These are phyloP conservation scores for Rutpela maculata DNA, from an alignment of 2,888 invertebrate species.

Conservation along the genomic window DNA sequence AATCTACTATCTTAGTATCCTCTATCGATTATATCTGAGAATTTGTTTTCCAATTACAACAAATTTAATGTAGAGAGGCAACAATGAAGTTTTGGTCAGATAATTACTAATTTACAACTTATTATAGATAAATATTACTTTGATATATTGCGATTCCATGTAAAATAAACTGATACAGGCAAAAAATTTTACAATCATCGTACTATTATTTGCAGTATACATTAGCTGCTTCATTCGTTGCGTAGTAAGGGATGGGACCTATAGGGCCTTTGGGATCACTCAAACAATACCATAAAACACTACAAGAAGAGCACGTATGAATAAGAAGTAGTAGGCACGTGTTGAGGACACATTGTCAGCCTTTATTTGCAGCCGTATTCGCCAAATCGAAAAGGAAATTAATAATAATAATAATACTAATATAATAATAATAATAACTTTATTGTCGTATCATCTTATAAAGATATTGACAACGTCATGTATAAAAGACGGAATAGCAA, in stretches of 20 bases:
- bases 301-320: not conserved
- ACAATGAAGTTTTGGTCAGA: not conserved
- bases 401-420: too few relatives aligned
- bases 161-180: not conserved
- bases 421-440: too few relatives aligned
- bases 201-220: not conserved
- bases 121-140: not conserved
- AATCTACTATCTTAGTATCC: not conserved
- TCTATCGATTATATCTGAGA: not conserved
- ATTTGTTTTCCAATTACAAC: not conserved
- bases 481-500: too few relatives aligned
- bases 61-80: not conserved
- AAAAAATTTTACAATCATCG: not conserved
- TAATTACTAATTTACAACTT: not conserved
- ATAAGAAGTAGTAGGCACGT: not conserved
- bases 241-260: not conserved
- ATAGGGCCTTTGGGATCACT: not conserved
- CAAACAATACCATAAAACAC: not conserved
- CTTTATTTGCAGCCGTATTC: not conserved
- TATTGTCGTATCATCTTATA: too few relatives aligned
- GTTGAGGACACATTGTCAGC: not conserved
- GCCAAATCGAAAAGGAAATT: not conserved
- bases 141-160: not conserved
- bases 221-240: not conserved
- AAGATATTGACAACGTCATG: too few relatives aligned